A percentile compares a stretch with the other conserved stretches of the same genome.
Evolutionary conservation across 2,797 vertebrate genomes (phyloP).

Genomic region (Champsocephalus gunnari): DNA sequence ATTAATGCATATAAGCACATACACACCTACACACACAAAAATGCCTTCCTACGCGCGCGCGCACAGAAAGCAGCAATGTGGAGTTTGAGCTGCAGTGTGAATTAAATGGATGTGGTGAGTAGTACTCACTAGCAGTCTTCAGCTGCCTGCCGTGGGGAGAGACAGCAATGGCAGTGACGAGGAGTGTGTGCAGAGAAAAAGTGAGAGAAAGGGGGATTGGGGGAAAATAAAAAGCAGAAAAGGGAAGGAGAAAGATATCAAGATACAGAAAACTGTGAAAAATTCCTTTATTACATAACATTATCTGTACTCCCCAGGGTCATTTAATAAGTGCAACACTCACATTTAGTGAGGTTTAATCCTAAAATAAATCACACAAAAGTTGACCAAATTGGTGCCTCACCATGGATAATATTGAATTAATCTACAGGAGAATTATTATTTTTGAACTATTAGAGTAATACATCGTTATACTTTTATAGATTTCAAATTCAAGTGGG

Average conservation of each 20-base stretch:
- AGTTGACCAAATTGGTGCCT: background rate
- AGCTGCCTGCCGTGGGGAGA: slow-evolving; percentile 42
- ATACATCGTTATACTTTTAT: background rate
- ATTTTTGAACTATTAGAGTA: background rate
- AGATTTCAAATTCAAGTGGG: background rate
- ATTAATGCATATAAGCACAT: slow-evolving; percentile 52
- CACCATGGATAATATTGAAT: background rate
- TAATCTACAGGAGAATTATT: background rate
- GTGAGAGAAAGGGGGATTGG: slow-evolving; percentile 13
- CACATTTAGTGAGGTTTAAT: background rate
- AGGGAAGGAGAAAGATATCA: slow-evolving; percentile 18
- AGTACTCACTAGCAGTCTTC: slow-evolving; percentile 59
- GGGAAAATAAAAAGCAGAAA: slow-evolving; percentile 31
- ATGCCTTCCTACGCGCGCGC: slow-evolving; percentile 45
- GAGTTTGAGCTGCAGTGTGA: slow-evolving; percentile 55
- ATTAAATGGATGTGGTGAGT: slow-evolving; percentile 64
- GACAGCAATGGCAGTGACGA: slow-evolving; percentile 43
- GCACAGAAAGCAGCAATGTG: slow-evolving; percentile 57
- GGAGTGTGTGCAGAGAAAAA: slow-evolving; percentile 11
- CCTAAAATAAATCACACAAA: background rate
- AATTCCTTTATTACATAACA: no score
- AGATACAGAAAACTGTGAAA: slow-evolving; percentile 1
- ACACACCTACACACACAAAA: slow-evolving; percentile 39
- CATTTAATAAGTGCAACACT: background rate
- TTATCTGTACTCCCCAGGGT: no score